Evolutionary conservation across 2,888 invertebrate species (phyloP).

Genomic region (Drosophila stalkeri): DNA sequence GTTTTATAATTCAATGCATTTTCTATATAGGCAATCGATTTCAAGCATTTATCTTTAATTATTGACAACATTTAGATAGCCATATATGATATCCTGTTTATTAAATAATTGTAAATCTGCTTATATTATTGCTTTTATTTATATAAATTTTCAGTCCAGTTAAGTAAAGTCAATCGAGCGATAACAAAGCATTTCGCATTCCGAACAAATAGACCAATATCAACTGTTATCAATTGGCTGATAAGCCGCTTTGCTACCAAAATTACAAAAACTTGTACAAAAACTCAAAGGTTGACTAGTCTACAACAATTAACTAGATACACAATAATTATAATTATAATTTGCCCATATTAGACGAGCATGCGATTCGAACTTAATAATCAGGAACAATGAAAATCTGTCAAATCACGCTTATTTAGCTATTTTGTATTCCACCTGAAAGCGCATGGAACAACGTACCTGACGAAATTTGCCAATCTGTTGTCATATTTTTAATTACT

Average conservation of each 20-base stretch:
- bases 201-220: not conserved
- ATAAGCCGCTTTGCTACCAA: slow-evolving; percentile 27
- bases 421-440: slow-evolving; percentile 13
- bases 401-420: slow-evolving; percentile 39
- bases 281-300: not conserved
- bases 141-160: not conserved
- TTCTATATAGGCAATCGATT: not conserved
- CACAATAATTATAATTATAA: not conserved
- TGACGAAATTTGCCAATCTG: not conserved
- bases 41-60: no score
- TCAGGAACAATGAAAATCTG: not conserved
- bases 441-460: slow-evolving; percentile 36
- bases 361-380: slow-evolving; percentile 5
- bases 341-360: slow-evolving; percentile 1
- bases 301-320: not conserved
- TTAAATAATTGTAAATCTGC: not conserved
- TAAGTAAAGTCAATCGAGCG: no score
- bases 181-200: not conserved
- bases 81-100: not conserved
- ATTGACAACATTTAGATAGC: not conserved
- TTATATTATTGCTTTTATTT: not conserved
- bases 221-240: slow-evolving; percentile 27
- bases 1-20: not conserved
- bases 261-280: not conserved
- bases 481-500: not conserved